These are phyloP conservation scores for Lepus europaeus DNA, from an alignment of 2,113 vertebrate species.

Conservation along the genomic window DNA sequence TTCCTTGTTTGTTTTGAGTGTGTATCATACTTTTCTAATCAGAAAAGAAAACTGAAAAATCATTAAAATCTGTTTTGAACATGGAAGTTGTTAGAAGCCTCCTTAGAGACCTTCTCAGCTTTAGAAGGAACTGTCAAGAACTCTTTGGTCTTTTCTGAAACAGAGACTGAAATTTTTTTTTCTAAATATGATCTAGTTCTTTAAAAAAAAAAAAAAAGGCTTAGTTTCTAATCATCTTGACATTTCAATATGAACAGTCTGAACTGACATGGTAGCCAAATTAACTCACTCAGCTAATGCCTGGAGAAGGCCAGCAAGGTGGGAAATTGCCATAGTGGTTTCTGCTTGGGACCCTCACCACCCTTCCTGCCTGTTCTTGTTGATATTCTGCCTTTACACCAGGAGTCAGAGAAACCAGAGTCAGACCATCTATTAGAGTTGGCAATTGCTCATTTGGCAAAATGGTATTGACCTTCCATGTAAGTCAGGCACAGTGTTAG, in stretches of 20 bases:
- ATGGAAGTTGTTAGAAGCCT: not conserved
- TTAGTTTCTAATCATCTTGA: not conserved
- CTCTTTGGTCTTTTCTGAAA: not conserved
- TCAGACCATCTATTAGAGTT: not conserved
- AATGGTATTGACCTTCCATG: not conserved
- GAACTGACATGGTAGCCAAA: not conserved
- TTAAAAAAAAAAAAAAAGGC: not conserved
- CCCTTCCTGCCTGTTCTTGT: not conserved
- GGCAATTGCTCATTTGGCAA: too few species aligned
- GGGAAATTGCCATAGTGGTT: too few species aligned
- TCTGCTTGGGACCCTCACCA: too few species aligned
- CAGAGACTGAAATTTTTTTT: slow-evolving; percentile 23
- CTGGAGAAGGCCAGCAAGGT: not conserved
- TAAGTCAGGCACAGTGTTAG: not conserved
- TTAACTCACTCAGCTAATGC: not conserved
- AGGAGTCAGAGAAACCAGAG: not conserved
- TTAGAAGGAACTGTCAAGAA: not conserved
- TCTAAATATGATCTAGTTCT: not conserved
- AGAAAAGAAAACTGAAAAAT: not conserved
- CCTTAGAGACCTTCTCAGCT: not conserved
- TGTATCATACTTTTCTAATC: not conserved
- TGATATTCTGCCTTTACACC: not conserved
- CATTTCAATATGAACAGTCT: not conserved
- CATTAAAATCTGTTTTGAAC: slow-evolving; percentile 28
- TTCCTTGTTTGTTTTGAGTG: not conserved